Percentiles rank a stretch among this genome's conserved stretches.
Conservation (phyloP, 2,113 vertebrate species). For the Dipodomys spectabilis region DNA sequence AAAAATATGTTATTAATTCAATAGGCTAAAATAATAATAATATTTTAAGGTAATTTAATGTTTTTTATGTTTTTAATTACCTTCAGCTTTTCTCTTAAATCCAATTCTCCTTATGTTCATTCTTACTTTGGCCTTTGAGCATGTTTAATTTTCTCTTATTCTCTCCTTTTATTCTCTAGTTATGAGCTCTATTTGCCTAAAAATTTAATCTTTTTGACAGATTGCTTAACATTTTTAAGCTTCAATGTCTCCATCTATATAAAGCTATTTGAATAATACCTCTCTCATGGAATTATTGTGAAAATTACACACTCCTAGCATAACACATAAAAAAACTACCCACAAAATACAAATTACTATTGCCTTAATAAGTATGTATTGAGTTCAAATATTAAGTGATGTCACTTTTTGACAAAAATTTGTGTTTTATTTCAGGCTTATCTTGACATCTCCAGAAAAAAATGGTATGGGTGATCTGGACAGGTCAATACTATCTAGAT, state of each 20-base stretch:
- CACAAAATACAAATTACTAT: neutral
- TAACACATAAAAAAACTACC: neutral
- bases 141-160: neutral
- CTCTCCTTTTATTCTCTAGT: neutral
- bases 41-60: neutral
- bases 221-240: neutral
- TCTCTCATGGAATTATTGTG: neutral
- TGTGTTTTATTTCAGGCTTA: neutral
- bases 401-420: neutral
- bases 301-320: neutral
- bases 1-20: neutral
- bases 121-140: neutral
- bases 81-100: neutral
- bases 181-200: neutral
- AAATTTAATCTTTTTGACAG: constrained; percentile 6
- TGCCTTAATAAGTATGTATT: neutral
- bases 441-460: neutral
- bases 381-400: neutral
- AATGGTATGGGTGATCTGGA: neutral
- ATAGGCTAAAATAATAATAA: neutral
- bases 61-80: neutral
- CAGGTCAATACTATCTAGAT: neutral
- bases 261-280: neutral
- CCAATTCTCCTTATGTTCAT: neutral
- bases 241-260: neutral